Base-by-base conservation (phyloP, 2,888 invertebrate genomes). In the Drosophila anomalipes region DNA sequence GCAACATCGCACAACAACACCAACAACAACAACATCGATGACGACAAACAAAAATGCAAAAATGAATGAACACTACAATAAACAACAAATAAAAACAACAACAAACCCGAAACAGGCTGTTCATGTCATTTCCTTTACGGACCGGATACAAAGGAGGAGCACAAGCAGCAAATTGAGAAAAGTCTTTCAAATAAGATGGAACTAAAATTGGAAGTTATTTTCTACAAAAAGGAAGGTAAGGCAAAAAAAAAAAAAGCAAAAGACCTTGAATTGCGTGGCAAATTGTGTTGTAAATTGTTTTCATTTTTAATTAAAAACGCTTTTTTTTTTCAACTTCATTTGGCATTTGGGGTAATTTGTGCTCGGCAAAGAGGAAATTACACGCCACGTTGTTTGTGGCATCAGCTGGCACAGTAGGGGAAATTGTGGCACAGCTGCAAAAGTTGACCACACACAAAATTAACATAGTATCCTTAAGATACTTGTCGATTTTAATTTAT, bases 71-170 rank as follows among this genome's bases (percentile, higher is more conserved):
- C 69, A 70, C 57, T 62, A 66, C 79, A 66, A 72, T 61, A 59
- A 44, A 71, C 57, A 61, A 41, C 53, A 60, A 58, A 52, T 44
- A 28, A 41, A 39, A 63, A 44, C 51, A 44, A 64, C 54, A 51
- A 52, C 33, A 35, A 30, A 65, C 47, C 44, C 62, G 30, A 73
- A 74, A 74, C 86, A 93, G 93, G 97, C 81, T 98, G 98, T 94
- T 97, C 98, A 90, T 98, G 98, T 95, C 97, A 97, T 94, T 98
- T 98, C 94, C 96, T 98, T 28, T 97, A 98, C 93, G 99, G 99
- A 4, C 96, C 97, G 39, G 98, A 98, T 93, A 99, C 98, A 32
- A 95, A 96, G 71, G 97, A 97, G 26, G 97, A 97, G 82, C 97
- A 98, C 93, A 97, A 97, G 90, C 94, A 95, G 76, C 97, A 97